Evolutionary conservation across 2,113 vertebrate genomes (phyloP), one percentile per base, ranked within the genome.

Genomic region (Etia nguti): DNA sequence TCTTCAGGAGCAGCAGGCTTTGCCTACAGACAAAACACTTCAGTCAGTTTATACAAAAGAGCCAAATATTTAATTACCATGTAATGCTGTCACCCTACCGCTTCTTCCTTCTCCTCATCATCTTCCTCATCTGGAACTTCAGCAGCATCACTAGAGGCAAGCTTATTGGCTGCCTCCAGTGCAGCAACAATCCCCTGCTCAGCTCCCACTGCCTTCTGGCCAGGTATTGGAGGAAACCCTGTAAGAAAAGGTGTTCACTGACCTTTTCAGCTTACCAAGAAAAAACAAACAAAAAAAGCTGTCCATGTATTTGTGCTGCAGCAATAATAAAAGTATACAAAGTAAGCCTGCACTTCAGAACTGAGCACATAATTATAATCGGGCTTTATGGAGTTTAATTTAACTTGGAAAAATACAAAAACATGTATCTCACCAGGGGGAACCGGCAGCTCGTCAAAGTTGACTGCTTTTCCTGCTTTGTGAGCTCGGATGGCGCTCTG

Each of bases 221-320:
- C 98, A 62, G 98, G 98, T 91, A 99, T 97, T 2, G 98, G 97
- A 83, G 98, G 98, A 93, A 99, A 99, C 9, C 98, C 98, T 99
- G 94, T 20, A 46, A 31, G 55, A 70, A 6, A 4, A 10, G 3
- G 2, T 13, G 12, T 43, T 36, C 6, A 62, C 36, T 20, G 2
- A 18, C 34, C 18, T 52, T 52, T 52, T 50, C 10, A 52, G 26
- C 73, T 77, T 52, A 77, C 46, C 26, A 77, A 46, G n/a, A n/a
- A n/a, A n/a, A n/a, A n/a, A n/a, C n/a, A n/a, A n/a, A 3, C 9
- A 77, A 77, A 1, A 73, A 73, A 77, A 77, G 50, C n/a, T 31
- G 46, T 0, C 10, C 46, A 77, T 5, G 24, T 48, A 75, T 77
- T 77, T 52, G 22, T 73, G 22, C 24, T 73, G 0, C 41, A 73